These are phyloP conservation scores for Phaethon lepturus DNA, from an alignment of 2,113 vertebrate genomes.

Conservation along the genomic window DNA sequence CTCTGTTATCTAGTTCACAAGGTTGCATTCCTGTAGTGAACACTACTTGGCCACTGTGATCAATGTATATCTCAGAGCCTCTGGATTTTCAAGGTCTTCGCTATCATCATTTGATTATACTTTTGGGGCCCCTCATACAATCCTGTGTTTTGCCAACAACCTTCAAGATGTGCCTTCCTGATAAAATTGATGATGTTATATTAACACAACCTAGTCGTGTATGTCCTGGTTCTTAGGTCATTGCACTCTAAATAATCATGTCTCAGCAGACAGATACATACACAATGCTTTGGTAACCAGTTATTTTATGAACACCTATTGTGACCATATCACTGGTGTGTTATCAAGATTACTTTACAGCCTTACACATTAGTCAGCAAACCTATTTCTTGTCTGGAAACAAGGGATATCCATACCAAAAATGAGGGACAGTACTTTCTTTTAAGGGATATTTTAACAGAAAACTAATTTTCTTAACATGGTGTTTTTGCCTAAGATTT, in stretches of 20 bases:
- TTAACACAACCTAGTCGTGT: neutral
- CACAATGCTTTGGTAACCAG: neutral
- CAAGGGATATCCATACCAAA: neutral
- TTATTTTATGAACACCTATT: neutral
- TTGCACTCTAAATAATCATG: neutral
- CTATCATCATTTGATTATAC: neutral
- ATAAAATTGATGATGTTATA: neutral
- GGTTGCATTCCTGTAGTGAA: neutral
- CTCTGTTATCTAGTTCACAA: neutral
- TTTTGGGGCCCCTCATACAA: neutral
- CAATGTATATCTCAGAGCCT: neutral
- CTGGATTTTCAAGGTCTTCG: neutral
- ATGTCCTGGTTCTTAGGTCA: neutral
- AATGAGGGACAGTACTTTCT: neutral
- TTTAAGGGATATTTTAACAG: neutral
- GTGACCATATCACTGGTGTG: fast-evolving
- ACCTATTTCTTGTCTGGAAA: neutral
- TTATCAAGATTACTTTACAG: neutral
- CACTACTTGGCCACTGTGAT: neutral
- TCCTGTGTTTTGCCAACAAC: neutral
- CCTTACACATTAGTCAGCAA: neutral
- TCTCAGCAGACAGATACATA: neutral
- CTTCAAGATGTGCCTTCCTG: neutral
- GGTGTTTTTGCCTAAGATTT: neutral
- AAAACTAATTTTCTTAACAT: neutral